Base-by-base conservation (phyloP, 2,888 invertebrate species). In the Galerucella pusilla region DNA sequence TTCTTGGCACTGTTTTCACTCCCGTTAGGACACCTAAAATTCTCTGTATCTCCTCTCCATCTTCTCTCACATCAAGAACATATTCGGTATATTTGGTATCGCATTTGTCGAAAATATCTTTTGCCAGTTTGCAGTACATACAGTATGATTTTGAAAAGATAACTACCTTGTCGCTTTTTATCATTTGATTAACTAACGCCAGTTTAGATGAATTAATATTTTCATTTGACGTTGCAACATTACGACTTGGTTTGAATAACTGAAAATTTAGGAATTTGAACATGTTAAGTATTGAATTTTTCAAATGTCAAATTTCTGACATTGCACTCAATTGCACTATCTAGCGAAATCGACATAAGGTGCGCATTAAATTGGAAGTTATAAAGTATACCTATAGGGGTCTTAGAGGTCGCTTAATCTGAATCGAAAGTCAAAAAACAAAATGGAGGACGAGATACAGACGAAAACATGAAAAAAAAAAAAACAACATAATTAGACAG, bases 111-210 rank as follows among this genome's bases (percentile, higher is more conserved):
- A 72, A 65, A 12, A 72, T 16, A 7, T 72, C 66, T 45, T 57
- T 46, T 4, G 66, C 72, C 35, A 60, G 9, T n/a, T 66, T 66
- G 25, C 72, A 72, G 35, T 72, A 72, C 14, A 12, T 67, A n/a
- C 72, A 72, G 42, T 72, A 67, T 7, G 72, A 72, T 49, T 72
- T 72, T n/a, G 72, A 66, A 60, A 72, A 72, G n/a, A 72, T 72
- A n/a, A 72, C 72, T 10, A 72, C 35, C 11, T 64, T 72, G 28
- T 72, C 66, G 60, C 60, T 49, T 11, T 67, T 49, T 2, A 72
- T 66, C 59, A 72, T 59, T 28, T 72, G 35, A 25, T 60, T 46
- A 16, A 72, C 72, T 60, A 65, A 12, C 14, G 64, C 46, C 1
- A 65, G 10, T 65, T 65, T 65, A 12, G 64, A 46, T 20, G 64